These are phyloP conservation scores for Amazona guildingii DNA, from an alignment of 2,113 vertebrate genomes.

Conservation along the genomic window DNA sequence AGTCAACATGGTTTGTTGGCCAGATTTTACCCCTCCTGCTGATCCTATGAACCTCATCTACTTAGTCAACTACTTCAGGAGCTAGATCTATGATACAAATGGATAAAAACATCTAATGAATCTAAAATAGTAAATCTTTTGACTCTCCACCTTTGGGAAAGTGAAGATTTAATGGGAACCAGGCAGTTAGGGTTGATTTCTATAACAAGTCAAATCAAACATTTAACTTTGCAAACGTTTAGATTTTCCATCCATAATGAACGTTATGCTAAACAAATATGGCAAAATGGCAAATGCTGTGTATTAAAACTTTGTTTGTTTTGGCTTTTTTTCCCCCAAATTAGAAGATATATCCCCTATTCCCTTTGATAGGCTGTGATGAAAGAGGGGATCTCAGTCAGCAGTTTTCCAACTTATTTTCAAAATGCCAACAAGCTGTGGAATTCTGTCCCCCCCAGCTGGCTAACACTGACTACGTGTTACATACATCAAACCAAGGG, in stretches of 20 bases:
- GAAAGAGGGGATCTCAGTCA: not conserved
- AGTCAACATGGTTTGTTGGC: rapidly evolving
- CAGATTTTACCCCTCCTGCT: not conserved
- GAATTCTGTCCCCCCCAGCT: not conserved
- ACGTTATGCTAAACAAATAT: not conserved
- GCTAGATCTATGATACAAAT: not conserved
- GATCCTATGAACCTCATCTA: not conserved
- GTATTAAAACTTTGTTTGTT: not conserved
- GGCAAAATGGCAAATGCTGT: not conserved
- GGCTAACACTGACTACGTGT: not conserved
- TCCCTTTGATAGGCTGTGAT: not conserved
- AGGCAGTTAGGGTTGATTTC: not conserved
- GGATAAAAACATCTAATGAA: not conserved
- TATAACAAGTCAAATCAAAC: slow-evolving; percentile 2
- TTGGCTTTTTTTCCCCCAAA: rapidly evolving
- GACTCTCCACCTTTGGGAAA: not conserved
- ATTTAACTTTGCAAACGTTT: not conserved
- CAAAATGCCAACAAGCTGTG: not conserved
- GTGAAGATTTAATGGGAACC: not conserved
- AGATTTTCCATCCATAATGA: not conserved
- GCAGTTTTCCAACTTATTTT: not conserved
- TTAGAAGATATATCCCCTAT: not conserved
- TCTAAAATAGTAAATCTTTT: not conserved
- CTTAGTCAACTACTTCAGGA: not conserved
- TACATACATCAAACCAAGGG: not conserved